Base-by-base conservation (phyloP, 1,140 invertebrate genomes). In the Papilio helenus region DNA sequence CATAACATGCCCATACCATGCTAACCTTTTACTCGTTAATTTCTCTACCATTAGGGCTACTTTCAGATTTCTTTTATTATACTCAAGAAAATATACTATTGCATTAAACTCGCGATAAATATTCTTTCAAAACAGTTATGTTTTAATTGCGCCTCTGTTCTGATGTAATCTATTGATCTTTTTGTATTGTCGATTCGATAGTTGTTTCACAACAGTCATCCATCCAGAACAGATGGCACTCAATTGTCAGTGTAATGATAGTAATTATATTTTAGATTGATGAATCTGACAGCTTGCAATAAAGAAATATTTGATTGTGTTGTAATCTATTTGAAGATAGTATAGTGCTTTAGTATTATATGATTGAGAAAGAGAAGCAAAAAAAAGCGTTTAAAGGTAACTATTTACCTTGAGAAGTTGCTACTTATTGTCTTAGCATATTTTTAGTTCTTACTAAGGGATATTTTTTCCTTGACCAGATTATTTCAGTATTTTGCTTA, bases 201-300 rank as follows among this genome's bases (percentile, higher is more conserved):
- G 39, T 44, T 26, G 49, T 74, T 74, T 49, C 72, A 49, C 39
- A 49, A 74, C 72, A 23, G 2, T 8, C 44, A 49, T 49, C 72
- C 39, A 20, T 18, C 44, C 23, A 74, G 72, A 74, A 74, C 72
- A 49, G 72, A 74, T 49, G 72, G 72, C 44, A 74, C 72, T 74
- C 42, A 10, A 72, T 72, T 72, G 71, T 72, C 71, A 20, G 34
- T 72, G 20, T 20, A 44, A 23, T 49, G 20, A 51, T 74, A 26
- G 72, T 74, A 74, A 74, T 74, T 74, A 74, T 74, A 49, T 74
- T 74, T 49, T 74, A 12, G 61, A 73, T 73, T 49, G 72, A 74
- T 74, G 12, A 74, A 49, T 44, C 18, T 72, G 39, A 72, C 71
- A 44, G 71, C 71, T n/a, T 42, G n/a, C 12, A 42, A 72, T 72